phyloP scores from a whole-genome alignment of 1,140 invertebrate genomes.

The Druon quercuslanigerum region DNA sequence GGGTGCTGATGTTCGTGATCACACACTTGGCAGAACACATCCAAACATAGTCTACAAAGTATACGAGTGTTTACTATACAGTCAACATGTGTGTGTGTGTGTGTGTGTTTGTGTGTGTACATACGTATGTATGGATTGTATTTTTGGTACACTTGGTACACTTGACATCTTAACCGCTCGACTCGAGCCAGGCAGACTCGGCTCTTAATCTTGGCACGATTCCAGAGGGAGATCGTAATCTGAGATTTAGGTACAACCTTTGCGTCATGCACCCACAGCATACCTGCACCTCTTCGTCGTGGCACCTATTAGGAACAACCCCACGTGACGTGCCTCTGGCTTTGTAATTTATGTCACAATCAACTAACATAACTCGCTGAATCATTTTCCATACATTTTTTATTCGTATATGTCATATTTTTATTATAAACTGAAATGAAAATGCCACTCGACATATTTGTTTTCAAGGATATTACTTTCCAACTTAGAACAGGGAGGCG shows the following conservation, averaged over 20 bases:
- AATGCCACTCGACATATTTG: too few species aligned
- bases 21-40: too few species aligned
- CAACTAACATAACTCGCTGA: not conserved
- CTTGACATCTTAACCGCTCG: constrained; percentile 65
- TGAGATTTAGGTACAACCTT: constrained; percentile 59
- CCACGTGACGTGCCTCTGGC: not conserved
- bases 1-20: too few species aligned
- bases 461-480: too few species aligned
- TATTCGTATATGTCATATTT: too few species aligned
- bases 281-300: constrained; percentile 39
- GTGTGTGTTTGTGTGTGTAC: too few species aligned
- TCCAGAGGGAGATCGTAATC: constrained; percentile 63
- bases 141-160: constrained; percentile 43
- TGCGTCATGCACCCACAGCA: constrained; percentile 56
- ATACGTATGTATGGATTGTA: not conserved
- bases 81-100: too few species aligned
- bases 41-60: not conserved
- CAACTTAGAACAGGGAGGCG: too few species aligned
- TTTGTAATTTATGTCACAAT: constrained; percentile 39
- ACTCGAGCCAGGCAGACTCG: constrained; percentile 46
- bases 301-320: constrained; percentile 4
- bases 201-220: constrained; percentile 63
- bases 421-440: too few species aligned
- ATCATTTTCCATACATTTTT: not conserved
- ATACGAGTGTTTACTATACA: not conserved